These are phyloP conservation scores for Habrosyne pyritoides DNA, from an alignment of 2,888 invertebrate species.

Conservation along the genomic window DNA sequence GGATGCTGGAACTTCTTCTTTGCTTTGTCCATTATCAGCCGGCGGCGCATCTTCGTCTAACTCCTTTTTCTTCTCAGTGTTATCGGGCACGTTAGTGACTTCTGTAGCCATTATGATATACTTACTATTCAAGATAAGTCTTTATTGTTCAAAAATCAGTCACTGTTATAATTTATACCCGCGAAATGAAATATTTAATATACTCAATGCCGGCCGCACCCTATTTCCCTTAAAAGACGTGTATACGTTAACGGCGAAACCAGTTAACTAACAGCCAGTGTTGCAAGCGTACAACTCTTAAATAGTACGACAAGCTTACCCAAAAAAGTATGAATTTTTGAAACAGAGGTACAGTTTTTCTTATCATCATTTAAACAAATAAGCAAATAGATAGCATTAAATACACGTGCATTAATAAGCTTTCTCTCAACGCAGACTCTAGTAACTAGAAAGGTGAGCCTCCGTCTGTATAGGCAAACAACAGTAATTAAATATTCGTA, in stretches of 20 bases:
- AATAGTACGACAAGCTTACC: no score
- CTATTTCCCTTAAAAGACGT: not conserved
- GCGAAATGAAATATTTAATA: not conserved
- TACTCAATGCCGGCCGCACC: not conserved
- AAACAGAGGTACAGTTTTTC: no score
- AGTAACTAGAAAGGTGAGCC: no score
- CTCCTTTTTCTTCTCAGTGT: slow-evolving; percentile 85
- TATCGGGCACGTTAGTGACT: slow-evolving; percentile 87
- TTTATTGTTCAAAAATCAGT: not conserved
- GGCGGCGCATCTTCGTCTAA: slow-evolving; percentile 80
- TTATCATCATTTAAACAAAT: no score
- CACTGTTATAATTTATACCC: not conserved
- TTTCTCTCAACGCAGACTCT: no score
- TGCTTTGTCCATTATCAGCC: slow-evolving; percentile 74
- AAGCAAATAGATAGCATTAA: no score
- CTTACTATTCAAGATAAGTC: not conserved
- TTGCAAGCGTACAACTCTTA: no score
- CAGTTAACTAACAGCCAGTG: no score
- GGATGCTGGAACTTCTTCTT: slow-evolving; percentile 69
- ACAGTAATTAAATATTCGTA: no score
- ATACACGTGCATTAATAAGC: no score
- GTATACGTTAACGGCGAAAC: not conserved
- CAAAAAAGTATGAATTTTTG: no score
- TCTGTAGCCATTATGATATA: slow-evolving; percentile 88
- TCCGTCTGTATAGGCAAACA: no score